phyloP scores from a whole-genome alignment of 2,113 vertebrate genomes.

The Bos indicus region DNA sequence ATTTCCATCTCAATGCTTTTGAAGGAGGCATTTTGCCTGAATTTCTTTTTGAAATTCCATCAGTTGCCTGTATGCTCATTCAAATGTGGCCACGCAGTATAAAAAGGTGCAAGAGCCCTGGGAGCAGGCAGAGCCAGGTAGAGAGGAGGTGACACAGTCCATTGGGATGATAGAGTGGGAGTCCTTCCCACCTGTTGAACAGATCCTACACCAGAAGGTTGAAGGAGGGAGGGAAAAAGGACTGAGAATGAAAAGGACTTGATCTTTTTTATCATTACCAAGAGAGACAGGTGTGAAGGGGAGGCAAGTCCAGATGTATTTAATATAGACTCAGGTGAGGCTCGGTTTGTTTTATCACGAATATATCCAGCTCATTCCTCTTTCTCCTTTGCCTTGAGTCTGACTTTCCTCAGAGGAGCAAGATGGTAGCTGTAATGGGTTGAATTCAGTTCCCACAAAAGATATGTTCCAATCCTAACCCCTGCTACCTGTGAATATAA shows the following conservation, averaged over 20 bases:
- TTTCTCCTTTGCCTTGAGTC: background rate
- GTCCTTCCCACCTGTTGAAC: background rate
- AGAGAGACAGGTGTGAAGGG: background rate
- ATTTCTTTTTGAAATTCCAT: background rate
- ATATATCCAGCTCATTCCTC: background rate
- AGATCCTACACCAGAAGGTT: no score
- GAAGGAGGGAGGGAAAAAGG: background rate
- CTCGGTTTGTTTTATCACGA: no score
- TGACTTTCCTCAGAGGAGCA: background rate
- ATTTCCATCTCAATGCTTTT: background rate
- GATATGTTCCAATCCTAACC: background rate
- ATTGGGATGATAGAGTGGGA: no score
- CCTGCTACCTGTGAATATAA: background rate
- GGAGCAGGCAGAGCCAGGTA: no score
- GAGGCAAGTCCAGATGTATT: background rate
- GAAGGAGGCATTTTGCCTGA: background rate
- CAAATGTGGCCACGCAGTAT: rapidly evolving
- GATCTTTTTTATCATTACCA: background rate
- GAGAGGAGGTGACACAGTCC: background rate
- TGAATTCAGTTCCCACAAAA: background rate
- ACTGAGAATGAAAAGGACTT: background rate
- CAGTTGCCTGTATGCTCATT: background rate
- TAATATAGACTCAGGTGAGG: background rate
- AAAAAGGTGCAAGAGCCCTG: background rate
- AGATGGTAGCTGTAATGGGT: no score